Evolutionary conservation across 2,113 vertebrate genomes (phyloP).

Genomic region (Oreotrochilus melanogaster): DNA sequence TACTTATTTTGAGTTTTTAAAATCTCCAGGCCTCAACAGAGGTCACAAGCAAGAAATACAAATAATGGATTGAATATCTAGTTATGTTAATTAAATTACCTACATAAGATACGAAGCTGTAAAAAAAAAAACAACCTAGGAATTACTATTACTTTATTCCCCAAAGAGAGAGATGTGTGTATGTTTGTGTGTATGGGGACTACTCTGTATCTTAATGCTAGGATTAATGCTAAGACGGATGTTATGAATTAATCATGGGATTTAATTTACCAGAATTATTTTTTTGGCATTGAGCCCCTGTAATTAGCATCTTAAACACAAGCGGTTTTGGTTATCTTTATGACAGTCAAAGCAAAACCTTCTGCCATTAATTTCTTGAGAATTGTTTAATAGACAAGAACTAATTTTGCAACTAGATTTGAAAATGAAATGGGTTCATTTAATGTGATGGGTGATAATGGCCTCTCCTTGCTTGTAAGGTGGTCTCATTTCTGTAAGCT

Average conservation of each 20-base stretch:
- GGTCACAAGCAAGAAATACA: neutral
- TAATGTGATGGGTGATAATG: slow-evolving; percentile 43
- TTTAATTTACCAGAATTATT: slow-evolving; percentile 71
- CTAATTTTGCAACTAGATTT: slow-evolving; percentile 55
- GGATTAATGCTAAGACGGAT: slow-evolving; percentile 68
- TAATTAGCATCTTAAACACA: slow-evolving; percentile 69
- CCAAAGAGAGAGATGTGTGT: neutral
- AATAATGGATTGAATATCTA: slow-evolving; percentile 15
- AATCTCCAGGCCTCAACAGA: neutral
- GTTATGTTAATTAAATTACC: slow-evolving; percentile 25
- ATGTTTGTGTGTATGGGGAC: slow-evolving; percentile 6
- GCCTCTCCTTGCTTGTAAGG: neutral
- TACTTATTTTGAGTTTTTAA: neutral
- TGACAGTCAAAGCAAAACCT: slow-evolving; percentile 60
- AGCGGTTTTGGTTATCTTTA: slow-evolving; percentile 60
- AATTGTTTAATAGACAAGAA: slow-evolving; percentile 60
- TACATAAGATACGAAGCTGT: slow-evolving; percentile 19
- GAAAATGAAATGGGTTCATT: slow-evolving; percentile 59
- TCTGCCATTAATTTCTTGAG: slow-evolving; percentile 60
- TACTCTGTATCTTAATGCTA: slow-evolving; percentile 54
- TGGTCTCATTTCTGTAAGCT: slow-evolving; percentile 4
- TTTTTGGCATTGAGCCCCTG: slow-evolving; percentile 66
- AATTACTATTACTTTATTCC: slow-evolving; percentile 56
- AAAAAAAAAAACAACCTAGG: neutral
- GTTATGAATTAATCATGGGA: slow-evolving; percentile 70